Evolutionary conservation across 2,888 invertebrate genomes (phyloP).

Genomic region (Oxytorus armatus): DNA sequence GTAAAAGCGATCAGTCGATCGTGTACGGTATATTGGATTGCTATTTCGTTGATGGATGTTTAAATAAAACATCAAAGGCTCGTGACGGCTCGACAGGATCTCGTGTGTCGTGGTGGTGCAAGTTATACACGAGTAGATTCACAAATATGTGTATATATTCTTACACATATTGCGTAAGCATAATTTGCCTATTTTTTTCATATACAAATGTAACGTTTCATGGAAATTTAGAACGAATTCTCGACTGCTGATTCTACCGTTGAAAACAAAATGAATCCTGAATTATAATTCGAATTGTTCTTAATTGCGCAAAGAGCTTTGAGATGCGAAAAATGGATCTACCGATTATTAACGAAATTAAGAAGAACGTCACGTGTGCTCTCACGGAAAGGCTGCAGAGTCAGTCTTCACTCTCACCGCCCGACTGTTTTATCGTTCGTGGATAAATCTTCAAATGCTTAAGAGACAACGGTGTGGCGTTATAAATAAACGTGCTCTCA

Average conservation of each 20-base stretch:
- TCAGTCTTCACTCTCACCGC: too few relatives aligned
- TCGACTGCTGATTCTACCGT: neutral
- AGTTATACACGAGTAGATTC: neutral
- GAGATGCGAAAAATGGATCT: too few relatives aligned
- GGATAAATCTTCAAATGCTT: constrained; percentile 65
- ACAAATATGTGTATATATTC: neutral
- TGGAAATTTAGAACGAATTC: neutral
- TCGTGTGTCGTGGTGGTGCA: neutral
- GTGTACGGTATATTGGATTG: constrained; percentile 3
- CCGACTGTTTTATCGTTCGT: constrained; percentile 15
- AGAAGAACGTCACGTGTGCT: too few relatives aligned
- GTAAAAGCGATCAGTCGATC: neutral
- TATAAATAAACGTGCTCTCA: constrained; percentile 63
- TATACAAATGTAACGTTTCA: neutral
- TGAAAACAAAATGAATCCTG: neutral
- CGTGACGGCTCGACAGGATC: constrained; percentile 17
- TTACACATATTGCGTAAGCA: neutral
- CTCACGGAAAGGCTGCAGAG: too few relatives aligned
- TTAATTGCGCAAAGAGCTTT: neutral
- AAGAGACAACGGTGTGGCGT: constrained; percentile 58
- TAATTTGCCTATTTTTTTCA: neutral
- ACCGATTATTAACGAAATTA: too few relatives aligned
- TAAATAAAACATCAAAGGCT: constrained; percentile 66
- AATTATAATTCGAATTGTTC: neutral
- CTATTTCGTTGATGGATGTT: constrained; percentile 60